A percentile compares a stretch with the other conserved stretches of the same genome.
These are phyloP conservation scores for Gambusia holbrooki DNA, from an alignment of 2,113 vertebrate genomes.

Conservation along the genomic window DNA sequence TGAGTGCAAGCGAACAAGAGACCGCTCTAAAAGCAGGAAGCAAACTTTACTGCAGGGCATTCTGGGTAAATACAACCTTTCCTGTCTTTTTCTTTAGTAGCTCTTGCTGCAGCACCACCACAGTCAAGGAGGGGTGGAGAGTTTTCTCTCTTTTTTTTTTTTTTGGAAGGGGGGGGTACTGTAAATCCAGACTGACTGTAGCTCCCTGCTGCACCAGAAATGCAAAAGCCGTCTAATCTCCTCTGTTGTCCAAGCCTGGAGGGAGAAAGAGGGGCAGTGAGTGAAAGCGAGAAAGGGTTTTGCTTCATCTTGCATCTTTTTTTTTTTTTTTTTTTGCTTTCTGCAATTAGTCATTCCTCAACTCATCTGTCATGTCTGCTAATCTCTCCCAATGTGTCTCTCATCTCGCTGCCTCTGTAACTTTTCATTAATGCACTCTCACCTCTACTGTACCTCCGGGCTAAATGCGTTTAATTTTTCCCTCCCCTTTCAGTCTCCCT, in stretches of 20 bases:
- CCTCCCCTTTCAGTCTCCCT: background rate
- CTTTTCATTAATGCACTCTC: slow-evolving; percentile 42
- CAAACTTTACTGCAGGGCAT: no score
- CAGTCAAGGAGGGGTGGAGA: no score
- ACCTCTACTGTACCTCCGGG: slow-evolving; percentile 16
- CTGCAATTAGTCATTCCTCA: slow-evolving; percentile 47
- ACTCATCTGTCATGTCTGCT: slow-evolving; percentile 45
- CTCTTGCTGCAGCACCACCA: no score
- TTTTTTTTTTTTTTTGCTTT: slow-evolving; percentile 15
- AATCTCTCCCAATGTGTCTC: slow-evolving; percentile 30
- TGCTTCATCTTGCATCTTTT: slow-evolving; percentile 46
- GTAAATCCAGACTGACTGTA: no score
- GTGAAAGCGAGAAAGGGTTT: slow-evolving; percentile 33
- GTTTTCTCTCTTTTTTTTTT: no score
- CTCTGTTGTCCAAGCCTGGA: background rate
- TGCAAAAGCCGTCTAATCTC: background rate
- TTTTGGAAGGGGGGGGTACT: no score
- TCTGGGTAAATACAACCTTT: no score
- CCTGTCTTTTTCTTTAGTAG: no score
- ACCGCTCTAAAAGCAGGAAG: no score
- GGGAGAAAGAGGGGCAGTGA: background rate
- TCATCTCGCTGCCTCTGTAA: slow-evolving; percentile 44
- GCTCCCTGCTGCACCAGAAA: background rate
- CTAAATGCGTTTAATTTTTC: background rate
- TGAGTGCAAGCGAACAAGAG: no score